Evolutionary conservation across 2,888 invertebrate species (phyloP), one percentile per base, ranked within the genome.

Genomic region (Drosophila formosana): DNA sequence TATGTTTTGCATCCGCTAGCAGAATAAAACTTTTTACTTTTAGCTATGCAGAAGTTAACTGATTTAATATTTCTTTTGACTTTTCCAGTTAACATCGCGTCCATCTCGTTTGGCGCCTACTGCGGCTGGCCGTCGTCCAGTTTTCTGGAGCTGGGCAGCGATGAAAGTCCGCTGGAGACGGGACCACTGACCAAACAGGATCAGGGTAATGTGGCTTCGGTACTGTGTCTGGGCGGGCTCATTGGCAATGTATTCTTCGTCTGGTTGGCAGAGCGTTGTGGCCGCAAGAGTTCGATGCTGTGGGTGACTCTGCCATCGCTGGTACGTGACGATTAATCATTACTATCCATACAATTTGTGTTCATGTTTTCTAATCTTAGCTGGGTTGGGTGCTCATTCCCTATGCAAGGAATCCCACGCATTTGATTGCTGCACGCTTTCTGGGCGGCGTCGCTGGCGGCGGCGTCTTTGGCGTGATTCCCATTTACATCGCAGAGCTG

Each of bases 91-190:
- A 92, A 92, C 46, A 89, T 92, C 1, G 75, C 85, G 0, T 72
- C 92, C 13, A 76, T 92, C 9, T 89, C 89, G 0, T 90, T 90
- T 85, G 92, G 92, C 3, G 89, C 90, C 0, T 88, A 88, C 56
- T 86, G 86, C 53, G 92, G 92, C 30, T 93, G 92, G 92, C 82
- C 90, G 0, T 92, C 92, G 1, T 79, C 92, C 3, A 89, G 90
- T 69, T 89, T 92, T 28, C 68, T 91, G 11, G 80, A 91, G n/a
- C 66, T 92, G 2, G 78, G 88, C 56, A 79, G 90, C 1, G 66
- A 75, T 0, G 63, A 82, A 0, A 90, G 91, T 37, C 91, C 91
- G 0, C 55, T 92, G 46, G 75, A 81, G n/a, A 74, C 89, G 4
- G 92, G 92, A 3, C 89, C 91, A 0, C 58, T 92, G 57, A 84